Evolutionary conservation across 2,797 vertebrate genomes (phyloP), one percentile per base, ranked within the genome.

Genomic region (Girardinus metallicus): DNA sequence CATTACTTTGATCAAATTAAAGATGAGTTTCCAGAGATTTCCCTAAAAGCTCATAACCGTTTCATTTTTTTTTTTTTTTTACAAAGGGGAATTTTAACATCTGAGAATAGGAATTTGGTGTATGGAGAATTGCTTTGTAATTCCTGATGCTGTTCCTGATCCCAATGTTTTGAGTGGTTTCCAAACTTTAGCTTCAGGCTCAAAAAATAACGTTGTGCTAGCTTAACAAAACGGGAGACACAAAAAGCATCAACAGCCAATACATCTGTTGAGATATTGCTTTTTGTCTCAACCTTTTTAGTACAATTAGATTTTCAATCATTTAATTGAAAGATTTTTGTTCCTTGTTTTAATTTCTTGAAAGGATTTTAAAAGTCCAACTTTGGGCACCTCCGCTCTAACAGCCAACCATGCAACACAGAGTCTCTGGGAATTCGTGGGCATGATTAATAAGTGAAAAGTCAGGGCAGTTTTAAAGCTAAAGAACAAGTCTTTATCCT

Each of bases 1-100:
- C 70, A 70, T 86, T 60, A 18, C n/a, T 87, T 86, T 88, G 75
- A 88, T 87, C 10, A 78, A 66, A 51, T 53, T 72, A 64, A 72
- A 60, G 60, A n/a, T 23, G 11, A 6, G 7, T 47, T 81, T 83
- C 53, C 21, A 53, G 53, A 74, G 16, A n/a, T 10, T 34, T 51
- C 34, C n/a, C 12, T 84, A 53, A 72, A 79, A 84, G 60, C 79
- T 84, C 60, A 26, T 3, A 26, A 21, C 18, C 0, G 1, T 55
- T 53, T 36, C n/a, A n/a, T n/a, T 12, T 12, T 12, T 1, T 29
- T 2, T 55, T n/a, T 10, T n/a, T n/a, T n/a, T 55, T n/a, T 57
- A 11, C 43, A 62, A 62, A 44, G 41, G 39, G n/a, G 31, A 21
- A n/a, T n/a, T n/a, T n/a, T n/a, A n/a, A 10, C 18, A 18, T 64